phyloP scores from a whole-genome alignment of 1,140 invertebrate species.

The Sipha flava region DNA sequence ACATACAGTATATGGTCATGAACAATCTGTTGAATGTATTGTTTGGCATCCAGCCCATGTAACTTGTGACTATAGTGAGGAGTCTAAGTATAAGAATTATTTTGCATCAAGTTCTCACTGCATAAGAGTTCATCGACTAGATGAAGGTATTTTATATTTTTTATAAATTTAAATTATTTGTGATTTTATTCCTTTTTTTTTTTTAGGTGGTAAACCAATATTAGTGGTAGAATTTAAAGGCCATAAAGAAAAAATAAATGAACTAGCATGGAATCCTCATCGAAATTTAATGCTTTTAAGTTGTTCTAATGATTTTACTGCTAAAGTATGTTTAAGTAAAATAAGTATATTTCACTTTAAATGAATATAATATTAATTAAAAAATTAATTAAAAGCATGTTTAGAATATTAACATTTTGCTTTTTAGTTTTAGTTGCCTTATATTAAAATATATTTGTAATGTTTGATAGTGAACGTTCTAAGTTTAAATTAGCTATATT shows the following conservation, averaged over 20 bases:
- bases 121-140: slow-evolving; percentile 44
- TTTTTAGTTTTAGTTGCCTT: too few species aligned
- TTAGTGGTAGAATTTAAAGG: slow-evolving; percentile 49
- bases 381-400: too few species aligned
- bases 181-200: background rate
- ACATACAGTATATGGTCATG: slow-evolving; percentile 43
- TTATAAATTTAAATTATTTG: background rate
- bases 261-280: slow-evolving; percentile 64
- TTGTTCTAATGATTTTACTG: slow-evolving; percentile 57
- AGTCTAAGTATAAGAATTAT: slow-evolving; percentile 43
- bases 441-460: too few species aligned
- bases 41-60: slow-evolving; percentile 47
- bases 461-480: too few species aligned
- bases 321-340: slow-evolving; percentile 58
- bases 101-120: slow-evolving; percentile 47
- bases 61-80: slow-evolving; percentile 38
- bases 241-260: slow-evolving; percentile 46
- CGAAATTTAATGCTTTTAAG: slow-evolving; percentile 56
- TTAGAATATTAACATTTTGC: background rate
- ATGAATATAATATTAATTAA: too few species aligned
- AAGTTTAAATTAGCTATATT: too few species aligned
- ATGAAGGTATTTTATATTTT: slow-evolving; percentile 6
- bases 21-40: slow-evolving; percentile 47
- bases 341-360: too few species aligned
- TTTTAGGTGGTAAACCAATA: slow-evolving; percentile 16